Evolutionary conservation across 2,797 vertebrate genomes (phyloP), one percentile per base, ranked within the genome.

Genomic region (Oryzias dopingdopingensis): DNA sequence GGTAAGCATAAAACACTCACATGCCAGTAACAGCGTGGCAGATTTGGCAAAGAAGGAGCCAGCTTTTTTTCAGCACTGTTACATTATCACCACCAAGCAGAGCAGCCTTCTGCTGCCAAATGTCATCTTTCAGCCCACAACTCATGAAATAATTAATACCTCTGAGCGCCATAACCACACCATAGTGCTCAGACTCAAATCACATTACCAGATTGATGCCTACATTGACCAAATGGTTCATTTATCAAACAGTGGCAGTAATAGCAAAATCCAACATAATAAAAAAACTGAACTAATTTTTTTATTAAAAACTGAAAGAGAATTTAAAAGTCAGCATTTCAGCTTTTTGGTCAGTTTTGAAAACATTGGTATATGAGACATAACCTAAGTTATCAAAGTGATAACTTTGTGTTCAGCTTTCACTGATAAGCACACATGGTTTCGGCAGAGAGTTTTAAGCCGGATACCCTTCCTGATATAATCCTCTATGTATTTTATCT

Each of bases 41-140:
- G 40, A 62, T 66, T 68, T 80, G 74, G 81, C 67, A 65, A 59
- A 52, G 44, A 29, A 37, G 23, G 46, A 58, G 32, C 13, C 1
- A 7, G 20, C 49, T 43, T 26, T 65, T 22, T 63, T 76, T 62
- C 70, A 83, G 63, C 51, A 49, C 53, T 56, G 62, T 56, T 59
- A 42, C 76, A 67, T 61, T 81, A 86, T 84, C 81, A 0, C 62
- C 51, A 76, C 59, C 51, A 65, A 78, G 74, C 85, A 85, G 74
- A 20, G 70, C 62, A 43, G 59, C 1, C 7, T 55, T 43, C 23
- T 4, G 0, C 13, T 67, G 76, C 77, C 83, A 80, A 75, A 68
- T 62, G 53, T 62, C 59, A 68, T 41, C 55, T 52, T 56, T 67
- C 43, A 67, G 62, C 63, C 49, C 58, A 59, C 62, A 59, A 62